Evolutionary conservation across 1,140 invertebrate genomes (phyloP).

Genomic region (Calliopsis andreniformis): DNA sequence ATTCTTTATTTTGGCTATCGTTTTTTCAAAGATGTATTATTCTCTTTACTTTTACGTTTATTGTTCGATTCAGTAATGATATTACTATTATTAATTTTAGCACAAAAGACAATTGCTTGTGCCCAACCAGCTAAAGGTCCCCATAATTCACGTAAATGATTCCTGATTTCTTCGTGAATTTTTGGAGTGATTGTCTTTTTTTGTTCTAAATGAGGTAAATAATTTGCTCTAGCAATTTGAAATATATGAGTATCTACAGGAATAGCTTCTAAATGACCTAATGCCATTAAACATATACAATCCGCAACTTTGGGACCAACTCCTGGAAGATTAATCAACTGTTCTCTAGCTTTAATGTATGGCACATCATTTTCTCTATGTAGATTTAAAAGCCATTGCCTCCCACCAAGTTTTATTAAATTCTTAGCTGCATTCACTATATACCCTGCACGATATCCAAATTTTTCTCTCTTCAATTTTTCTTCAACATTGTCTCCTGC

Average conservation of each 20-base stretch:
- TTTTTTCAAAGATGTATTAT: slow-evolving; percentile 5
- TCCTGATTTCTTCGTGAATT: slow-evolving; percentile 92
- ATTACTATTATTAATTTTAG: slow-evolving; percentile 72
- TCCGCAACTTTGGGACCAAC: slow-evolving; percentile 98
- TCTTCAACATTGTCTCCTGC: slow-evolving; percentile 85
- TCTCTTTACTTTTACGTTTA: slow-evolving; percentile 36
- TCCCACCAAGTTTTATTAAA: slow-evolving; percentile 86
- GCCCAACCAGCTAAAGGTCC: slow-evolving; percentile 97
- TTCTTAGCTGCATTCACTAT: slow-evolving; percentile 88
- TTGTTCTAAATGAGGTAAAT: slow-evolving; percentile 89
- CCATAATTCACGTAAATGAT: slow-evolving; percentile 91
- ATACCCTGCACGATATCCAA: slow-evolving; percentile 96
- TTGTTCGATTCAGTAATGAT: slow-evolving; percentile 33
- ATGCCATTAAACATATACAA: slow-evolving; percentile 98
- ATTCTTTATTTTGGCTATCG: slow-evolving; percentile 16
- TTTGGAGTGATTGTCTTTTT: slow-evolving; percentile 92
- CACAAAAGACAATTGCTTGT: slow-evolving; percentile 88
- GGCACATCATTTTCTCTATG: slow-evolving; percentile 81
- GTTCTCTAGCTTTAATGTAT: slow-evolving; percentile 88
- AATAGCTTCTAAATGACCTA: slow-evolving; percentile 93
- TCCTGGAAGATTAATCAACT: slow-evolving; percentile 90
- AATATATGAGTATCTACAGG: slow-evolving; percentile 99
- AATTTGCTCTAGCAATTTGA: slow-evolving; percentile 92
- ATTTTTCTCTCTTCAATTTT: slow-evolving; percentile 89
- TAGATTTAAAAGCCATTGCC: slow-evolving; percentile 87